phyloP scores from a whole-genome alignment of 2,888 invertebrate species.

The Rhagonycha lutea region DNA sequence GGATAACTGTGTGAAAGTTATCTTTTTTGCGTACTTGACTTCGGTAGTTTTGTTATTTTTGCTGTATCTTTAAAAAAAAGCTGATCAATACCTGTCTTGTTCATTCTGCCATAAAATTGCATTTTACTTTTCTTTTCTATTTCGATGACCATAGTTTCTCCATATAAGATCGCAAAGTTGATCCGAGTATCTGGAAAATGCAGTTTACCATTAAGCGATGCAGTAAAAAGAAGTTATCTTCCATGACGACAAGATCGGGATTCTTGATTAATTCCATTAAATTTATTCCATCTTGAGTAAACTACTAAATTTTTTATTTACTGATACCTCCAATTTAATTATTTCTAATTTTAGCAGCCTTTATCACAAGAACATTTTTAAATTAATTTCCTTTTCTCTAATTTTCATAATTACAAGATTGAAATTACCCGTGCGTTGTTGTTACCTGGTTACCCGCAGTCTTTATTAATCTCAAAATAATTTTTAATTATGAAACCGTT shows the following conservation, averaged over 20 bases:
- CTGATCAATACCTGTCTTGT: conserved; percentile 7
- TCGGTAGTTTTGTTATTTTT: not conserved
- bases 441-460: not conserved
- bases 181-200: conserved; percentile 33
- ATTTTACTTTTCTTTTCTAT: conserved; percentile 19
- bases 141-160: conserved; percentile 17
- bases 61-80: not conserved
- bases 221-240: conserved; percentile 19
- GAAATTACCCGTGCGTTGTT: not conserved
- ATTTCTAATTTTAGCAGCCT: not conserved
- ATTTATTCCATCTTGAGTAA: not conserved
- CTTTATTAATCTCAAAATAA: not conserved
- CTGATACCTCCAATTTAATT: not conserved
- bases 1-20: not conserved
- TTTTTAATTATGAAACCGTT: not conserved
- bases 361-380: not conserved
- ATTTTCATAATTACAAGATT: not conserved
- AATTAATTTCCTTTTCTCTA: not conserved
- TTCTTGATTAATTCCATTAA: conserved; percentile 1
- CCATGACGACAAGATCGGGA: conserved; percentile 8
- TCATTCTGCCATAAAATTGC: conserved; percentile 35
- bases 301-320: not conserved
- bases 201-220: conserved; percentile 27
- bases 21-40: not conserved
- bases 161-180: conserved; percentile 27